Percentiles rank a stretch among this genome's conserved stretches.
phyloP scores from a whole-genome alignment of 64 coral and sea anemone species.

The Platygyra sinensis region DNA sequence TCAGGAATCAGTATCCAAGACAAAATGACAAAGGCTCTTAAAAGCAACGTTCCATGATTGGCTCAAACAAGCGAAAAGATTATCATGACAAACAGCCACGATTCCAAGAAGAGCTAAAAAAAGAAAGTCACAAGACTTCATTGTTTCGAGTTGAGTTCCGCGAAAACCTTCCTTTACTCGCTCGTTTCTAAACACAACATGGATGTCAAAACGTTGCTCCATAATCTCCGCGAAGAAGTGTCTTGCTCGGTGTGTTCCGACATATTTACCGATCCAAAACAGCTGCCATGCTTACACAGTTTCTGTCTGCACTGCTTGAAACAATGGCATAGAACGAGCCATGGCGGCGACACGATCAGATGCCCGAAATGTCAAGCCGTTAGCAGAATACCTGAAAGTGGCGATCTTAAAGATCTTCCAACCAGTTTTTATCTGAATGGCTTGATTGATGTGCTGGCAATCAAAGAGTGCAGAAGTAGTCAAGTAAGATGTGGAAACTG shows the following conservation, averaged over 20 bases:
- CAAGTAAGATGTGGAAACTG: neutral
- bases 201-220: too few relatives aligned
- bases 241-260: constrained; percentile 68
- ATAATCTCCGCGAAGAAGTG: constrained; percentile 46
- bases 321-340: neutral
- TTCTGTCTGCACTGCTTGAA: constrained; percentile 76
- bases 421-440: neutral
- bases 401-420: neutral
- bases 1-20: neutral
- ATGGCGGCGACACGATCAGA: neutral
- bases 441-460: too few relatives aligned
- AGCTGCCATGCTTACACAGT: constrained; percentile 69
- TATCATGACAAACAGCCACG: neutral
- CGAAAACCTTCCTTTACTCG: neutral
- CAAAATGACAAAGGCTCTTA: neutral
- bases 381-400: constrained; percentile 1
- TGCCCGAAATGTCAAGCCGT: neutral
- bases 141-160: neutral
- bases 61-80: neutral
- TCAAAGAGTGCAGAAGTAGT: neutral
- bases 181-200: too few relatives aligned
- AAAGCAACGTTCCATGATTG: neutral
- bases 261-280: constrained; percentile 68
- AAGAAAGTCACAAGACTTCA: neutral
- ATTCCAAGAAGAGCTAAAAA: neutral